Conservation (phyloP, 2,113 vertebrate species). For the Tautogolabrus adspersus region DNA sequence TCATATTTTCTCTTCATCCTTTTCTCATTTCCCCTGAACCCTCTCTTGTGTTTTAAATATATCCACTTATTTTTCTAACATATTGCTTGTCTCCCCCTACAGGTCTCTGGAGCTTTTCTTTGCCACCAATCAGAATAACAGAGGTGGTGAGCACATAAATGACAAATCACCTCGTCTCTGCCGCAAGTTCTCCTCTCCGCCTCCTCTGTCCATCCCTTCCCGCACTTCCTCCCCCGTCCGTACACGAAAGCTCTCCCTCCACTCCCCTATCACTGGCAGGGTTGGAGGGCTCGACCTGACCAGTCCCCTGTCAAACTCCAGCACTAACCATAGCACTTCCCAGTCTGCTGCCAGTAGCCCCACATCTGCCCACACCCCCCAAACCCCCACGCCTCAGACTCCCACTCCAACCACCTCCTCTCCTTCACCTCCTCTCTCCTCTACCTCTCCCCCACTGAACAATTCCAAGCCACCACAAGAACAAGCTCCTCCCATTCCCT, state of each 20-base stretch:
- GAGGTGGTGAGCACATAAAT: conserved; percentile 86
- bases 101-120: conserved; percentile 99
- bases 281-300: conserved; percentile 90
- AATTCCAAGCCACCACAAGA: conserved; percentile 85
- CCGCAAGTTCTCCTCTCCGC: conserved; percentile 97
- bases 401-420: conserved; percentile 80
- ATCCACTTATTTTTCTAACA: conserved; percentile 21
- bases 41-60: conserved; percentile 33
- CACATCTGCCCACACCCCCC: conserved; percentile 86
- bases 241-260: conserved; percentile 93
- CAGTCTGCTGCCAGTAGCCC: conserved; percentile 87
- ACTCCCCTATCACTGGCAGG: conserved; percentile 90
- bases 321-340: conserved; percentile 81
- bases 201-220: conserved; percentile 91
- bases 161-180: conserved; percentile 93
- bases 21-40: conserved; percentile 9
- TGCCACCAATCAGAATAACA: conserved; percentile 92
- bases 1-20: background rate
- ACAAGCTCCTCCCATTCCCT: conserved; percentile 83
- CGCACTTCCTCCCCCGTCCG: conserved; percentile 92
- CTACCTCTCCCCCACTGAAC: conserved; percentile 86
- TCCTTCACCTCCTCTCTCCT: conserved; percentile 81
- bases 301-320: conserved; percentile 81
- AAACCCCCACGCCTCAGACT: conserved; percentile 76
- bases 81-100: conserved; percentile 9